phyloP scores from a whole-genome alignment of 1,140 invertebrate genomes.

The Cotesia chilonis region DNA sequence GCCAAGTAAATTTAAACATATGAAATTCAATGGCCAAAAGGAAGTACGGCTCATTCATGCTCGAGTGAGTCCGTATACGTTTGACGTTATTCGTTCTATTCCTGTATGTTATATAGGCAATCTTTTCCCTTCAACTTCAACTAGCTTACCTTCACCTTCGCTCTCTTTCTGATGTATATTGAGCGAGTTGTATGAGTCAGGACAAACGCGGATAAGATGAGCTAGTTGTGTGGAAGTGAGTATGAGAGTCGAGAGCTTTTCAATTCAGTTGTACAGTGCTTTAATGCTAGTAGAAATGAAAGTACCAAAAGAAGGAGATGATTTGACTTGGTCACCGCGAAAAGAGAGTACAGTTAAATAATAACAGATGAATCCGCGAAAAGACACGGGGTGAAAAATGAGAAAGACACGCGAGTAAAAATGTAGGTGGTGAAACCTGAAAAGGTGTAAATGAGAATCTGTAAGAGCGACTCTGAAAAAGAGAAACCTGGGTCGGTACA shows the following conservation, averaged over 20 bases:
- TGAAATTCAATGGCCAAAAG: not conserved
- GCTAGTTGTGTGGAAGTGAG: not conserved
- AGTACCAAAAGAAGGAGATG: not conserved
- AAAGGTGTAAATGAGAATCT: constrained; percentile 1
- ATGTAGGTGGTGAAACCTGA: not conserved
- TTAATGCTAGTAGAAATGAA: constrained; percentile 9
- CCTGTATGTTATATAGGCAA: not conserved
- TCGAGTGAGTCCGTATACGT: constrained; percentile 25
- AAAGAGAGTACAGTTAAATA: constrained; percentile 7
- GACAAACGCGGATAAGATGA: not conserved
- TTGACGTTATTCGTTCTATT: constrained; percentile 19
- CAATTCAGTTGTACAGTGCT: constrained; percentile 8
- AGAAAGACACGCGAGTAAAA: not conserved
- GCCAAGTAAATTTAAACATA: not conserved
- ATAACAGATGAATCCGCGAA: no score
- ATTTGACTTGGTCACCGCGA: constrained; percentile 14
- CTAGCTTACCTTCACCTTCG: not conserved
- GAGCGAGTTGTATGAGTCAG: not conserved
- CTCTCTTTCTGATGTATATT: not conserved
- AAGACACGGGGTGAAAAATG: not conserved
- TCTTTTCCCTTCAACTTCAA: constrained; percentile 24
- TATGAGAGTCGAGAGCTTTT: constrained; percentile 18
- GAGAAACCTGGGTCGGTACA: constrained; percentile 26
- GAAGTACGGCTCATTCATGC: constrained; percentile 20
- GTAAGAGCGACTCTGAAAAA: not conserved